Evolutionary conservation across 2,888 invertebrate genomes (phyloP), one percentile per base, ranked within the genome.

Genomic region (Apamea sordens): DNA sequence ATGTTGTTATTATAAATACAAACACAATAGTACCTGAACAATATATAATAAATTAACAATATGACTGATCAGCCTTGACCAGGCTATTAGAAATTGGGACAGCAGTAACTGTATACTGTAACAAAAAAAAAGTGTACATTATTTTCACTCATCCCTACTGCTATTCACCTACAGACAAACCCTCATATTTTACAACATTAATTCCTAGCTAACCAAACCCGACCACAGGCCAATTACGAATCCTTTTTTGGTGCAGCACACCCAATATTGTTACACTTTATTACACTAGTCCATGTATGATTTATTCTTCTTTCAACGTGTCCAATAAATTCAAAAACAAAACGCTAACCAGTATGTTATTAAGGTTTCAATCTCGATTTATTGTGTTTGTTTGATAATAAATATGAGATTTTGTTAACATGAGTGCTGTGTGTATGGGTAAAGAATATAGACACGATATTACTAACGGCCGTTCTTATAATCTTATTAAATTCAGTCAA

Each of bases 331-430:
- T 88, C 73, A 65, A 78, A 85, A 90, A 89, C 83, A 87, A 89
- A 91, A 89, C 82, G 76, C 86, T 84, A 85, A 85, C 80, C 76
- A 84, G 86, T 89, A 74, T 93, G 88, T 92, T 92, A 94, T 94
- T 93, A 93, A 92, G 88, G 89, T 91, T 93, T 92, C 93, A 92
- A 90, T 90, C 77, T 85, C 61, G 92, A 95, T 95, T 94, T 94
- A 95, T 94, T 87, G 90, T 92, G 80, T 94, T 93, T 93, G 93
- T 92, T 92, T 90, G 88, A 90, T 92, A 90, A 93, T 93, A 93
- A 94, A 92, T 92, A 92, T 91, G 86, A 86, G 86, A 85, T 84
- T 91, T 91, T 92, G 92, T 92, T 92, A 91, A 88, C 89, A 90
- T 90, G 86, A 77, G 73, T 36, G 28, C 24, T 64, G 36, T 36